phyloP scores from a whole-genome alignment of 2,797 vertebrate species.

The Sebastes minor region DNA sequence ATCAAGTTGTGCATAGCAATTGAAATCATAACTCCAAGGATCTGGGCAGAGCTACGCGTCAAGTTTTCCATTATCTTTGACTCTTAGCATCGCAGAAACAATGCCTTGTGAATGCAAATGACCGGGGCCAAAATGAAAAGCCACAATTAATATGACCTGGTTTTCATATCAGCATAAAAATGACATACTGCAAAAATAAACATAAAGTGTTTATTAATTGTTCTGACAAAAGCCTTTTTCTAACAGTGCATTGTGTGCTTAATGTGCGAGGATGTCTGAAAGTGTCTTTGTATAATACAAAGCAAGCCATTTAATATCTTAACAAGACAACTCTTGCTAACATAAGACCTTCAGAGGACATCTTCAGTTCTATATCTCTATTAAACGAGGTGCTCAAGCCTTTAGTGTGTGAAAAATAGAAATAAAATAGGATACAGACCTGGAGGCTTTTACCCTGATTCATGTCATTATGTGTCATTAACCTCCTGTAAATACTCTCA shows the following conservation, averaged over 20 bases:
- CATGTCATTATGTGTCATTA: background rate
- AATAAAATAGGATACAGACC: background rate
- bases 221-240: background rate
- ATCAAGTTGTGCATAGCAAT: constrained; percentile 76
- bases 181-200: background rate
- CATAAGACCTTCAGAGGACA: background rate
- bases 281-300: background rate
- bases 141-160: constrained; percentile 9
- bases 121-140: background rate
- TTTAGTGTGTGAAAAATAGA: background rate
- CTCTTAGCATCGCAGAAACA: constrained; percentile 31
- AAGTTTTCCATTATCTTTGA: constrained; percentile 65
- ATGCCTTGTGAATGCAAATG: constrained; percentile 48
- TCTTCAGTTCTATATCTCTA: background rate
- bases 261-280: background rate
- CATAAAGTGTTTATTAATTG: background rate
- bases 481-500: background rate
- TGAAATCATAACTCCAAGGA: constrained; percentile 70
- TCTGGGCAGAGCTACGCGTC: constrained; percentile 32
- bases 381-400: background rate
- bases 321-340: background rate
- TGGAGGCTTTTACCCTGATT: background rate
- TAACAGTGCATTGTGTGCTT: background rate
- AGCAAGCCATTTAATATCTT: background rate
- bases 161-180: constrained; percentile 3